Evolutionary conservation across 1,140 invertebrate genomes (phyloP), one percentile per base, ranked within the genome.

Genomic region (Ganaspis sp.): DNA sequence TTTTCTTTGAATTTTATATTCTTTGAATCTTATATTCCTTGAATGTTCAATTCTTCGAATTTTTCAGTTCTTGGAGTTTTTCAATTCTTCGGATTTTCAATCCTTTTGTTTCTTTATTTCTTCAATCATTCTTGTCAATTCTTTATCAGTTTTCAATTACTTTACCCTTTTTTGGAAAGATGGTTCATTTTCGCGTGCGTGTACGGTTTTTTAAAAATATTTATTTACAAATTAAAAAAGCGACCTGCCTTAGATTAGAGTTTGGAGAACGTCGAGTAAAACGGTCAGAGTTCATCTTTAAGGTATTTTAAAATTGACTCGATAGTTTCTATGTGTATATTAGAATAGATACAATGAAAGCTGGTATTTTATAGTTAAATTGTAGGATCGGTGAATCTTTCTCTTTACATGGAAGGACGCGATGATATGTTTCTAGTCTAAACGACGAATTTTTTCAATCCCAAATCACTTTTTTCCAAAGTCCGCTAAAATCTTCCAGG

Each of bases 401-500:
- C 40, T 53, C 21, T 69, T 72, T 74, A 79, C 69, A 73, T 74
- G 76, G 76, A 85, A 86, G 84, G 81, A 88, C 84, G 81, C 85
- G 82, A 90, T 90, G 89, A 90, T 90, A 89, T 89, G 88, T 90
- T 84, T 74, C 85, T 89, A 86, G 80, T 54, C 83, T 85, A 87
- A 79, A 80, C 75, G 21, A 64, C 58, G 58, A 64, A 64, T 29
- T 29, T 29, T 12, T 64, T 64, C 58, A 64, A n/a, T 64, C 58
- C 58, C 23, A 64, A 64, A 34, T 54, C 19, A 54, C 17, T 11
- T 54, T n/a, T 49, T 5, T 17, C n/a, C 1, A 17, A 49, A 49
- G 17, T 15, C n/a, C n/a, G 3, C 4, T 12, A 45, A 45, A 45
- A 45, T n/a, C 17, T 49, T 15, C 17, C 45, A 49, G 45, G 45